phyloP scores from a whole-genome alignment of 2,113 vertebrate species.

The Typhlomys cinereus region DNA sequence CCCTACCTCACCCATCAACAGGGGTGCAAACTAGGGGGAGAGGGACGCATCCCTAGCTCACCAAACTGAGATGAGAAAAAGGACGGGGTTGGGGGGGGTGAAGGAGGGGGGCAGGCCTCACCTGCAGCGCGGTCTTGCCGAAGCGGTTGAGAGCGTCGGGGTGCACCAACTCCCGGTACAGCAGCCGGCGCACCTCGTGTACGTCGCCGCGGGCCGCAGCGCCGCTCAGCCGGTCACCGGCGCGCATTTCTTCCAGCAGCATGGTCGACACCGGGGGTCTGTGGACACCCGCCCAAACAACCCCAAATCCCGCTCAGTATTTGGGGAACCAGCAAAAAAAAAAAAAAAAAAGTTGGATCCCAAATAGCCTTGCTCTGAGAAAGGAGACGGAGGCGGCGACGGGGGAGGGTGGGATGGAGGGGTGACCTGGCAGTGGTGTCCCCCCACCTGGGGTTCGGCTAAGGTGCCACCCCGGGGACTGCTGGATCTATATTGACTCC shows the following conservation, averaged over 20 bases:
- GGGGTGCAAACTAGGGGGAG: too few relatives aligned
- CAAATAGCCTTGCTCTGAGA: too few relatives aligned
- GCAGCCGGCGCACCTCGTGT: conserved; percentile 89
- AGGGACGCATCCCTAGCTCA: too few relatives aligned
- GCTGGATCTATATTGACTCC: not conserved
- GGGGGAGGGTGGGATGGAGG: too few relatives aligned
- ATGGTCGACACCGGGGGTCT: conserved; percentile 76
- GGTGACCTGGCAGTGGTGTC: too few relatives aligned
- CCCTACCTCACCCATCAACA: not conserved
- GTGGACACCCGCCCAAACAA: conserved; percentile 43
- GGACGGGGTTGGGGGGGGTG: too few relatives aligned
- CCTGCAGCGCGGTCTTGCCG: conserved; percentile 92
- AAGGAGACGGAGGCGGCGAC: too few relatives aligned
- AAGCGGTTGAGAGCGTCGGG: conserved; percentile 91
- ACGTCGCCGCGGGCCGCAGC: conserved; percentile 90
- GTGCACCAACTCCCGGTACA: conserved; percentile 88
- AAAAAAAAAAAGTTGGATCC: too few relatives aligned
- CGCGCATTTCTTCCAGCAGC: conserved; percentile 89
- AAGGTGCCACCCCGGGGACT: too few relatives aligned
- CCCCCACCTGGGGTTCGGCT: too few relatives aligned
- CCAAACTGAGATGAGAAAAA: too few relatives aligned
- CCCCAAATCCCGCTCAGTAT: conserved; percentile 10
- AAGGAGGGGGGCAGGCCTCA: conserved; percentile 76
- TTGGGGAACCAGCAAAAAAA: not conserved
- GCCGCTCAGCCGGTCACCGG: conserved; percentile 89